Base-by-base conservation (phyloP, 2,113 vertebrate species). In the Trinectes maculatus region DNA sequence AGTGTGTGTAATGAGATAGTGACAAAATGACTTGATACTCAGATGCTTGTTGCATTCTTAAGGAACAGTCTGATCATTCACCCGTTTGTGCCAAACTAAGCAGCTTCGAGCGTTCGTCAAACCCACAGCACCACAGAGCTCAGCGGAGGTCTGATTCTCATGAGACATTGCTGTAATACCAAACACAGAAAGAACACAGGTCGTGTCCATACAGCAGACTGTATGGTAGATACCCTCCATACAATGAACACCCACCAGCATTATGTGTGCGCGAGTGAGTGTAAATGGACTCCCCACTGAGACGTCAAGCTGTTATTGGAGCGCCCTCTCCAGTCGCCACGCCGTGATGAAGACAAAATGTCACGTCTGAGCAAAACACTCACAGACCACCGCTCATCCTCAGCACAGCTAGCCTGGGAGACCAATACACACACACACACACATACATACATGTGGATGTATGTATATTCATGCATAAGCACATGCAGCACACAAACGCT, bases 261-360 rank as follows among this genome's bases (percentile, higher is more conserved):
- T 22, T 42, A 19, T 56, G 34, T 28, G 19, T 22, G 24, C 18
- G 25, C 21, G 33, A 10, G 34, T 46, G 0, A 6, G 44, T 33
- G 46, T 43, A 66, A 76, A 66, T 29, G 56, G 40, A 62, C 48
- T 52, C 52, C 80, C 74, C 31, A 22, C 13, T 68, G 79, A 79
- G 61, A 68, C 42, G 47, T 77, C 58, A 75, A 71, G 69, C 77
- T 60, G 40, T 59, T 59, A 70, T 80, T 54, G 54, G 56, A 66
- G 61, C 34, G 21, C 28, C 56, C 42, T 54, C 37, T 58, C 25
- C 29, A 69, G 61, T 68, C 48, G 56, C 21, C 9, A 16, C 8
- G 5, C 28, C 33, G 43, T 15, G 62, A 62, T 54, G 60, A 57
- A 80, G 59, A 77, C 74, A 70, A 81, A 80, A 73, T 68, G 65